phyloP scores from a whole-genome alignment of 1,140 invertebrate species.

The Megalopta genalis region DNA sequence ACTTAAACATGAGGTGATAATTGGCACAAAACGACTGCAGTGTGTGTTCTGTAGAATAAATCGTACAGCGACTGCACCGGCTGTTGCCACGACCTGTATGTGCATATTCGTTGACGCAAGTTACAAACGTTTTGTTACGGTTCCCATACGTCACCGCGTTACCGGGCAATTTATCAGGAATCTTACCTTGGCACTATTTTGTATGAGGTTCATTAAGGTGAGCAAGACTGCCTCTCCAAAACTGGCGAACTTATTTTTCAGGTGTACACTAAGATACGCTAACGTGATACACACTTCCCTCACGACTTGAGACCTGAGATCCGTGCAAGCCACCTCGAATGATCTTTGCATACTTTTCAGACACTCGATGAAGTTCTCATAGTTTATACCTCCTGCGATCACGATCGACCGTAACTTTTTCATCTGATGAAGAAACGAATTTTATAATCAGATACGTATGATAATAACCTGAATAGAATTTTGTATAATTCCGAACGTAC shows the following conservation, averaged over 20 bases:
- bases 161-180: slow-evolving; percentile 17
- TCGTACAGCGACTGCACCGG: slow-evolving; percentile 91
- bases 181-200: slow-evolving; percentile 95
- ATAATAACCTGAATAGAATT: background rate
- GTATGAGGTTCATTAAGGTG: slow-evolving; percentile 93
- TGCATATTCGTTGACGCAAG: slow-evolving; percentile 26
- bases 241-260: slow-evolving; percentile 91
- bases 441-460: background rate
- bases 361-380: slow-evolving; percentile 90
- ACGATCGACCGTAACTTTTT: slow-evolving; percentile 92
- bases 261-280: slow-evolving; percentile 91
- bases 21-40: slow-evolving; percentile 90
- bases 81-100: slow-evolving; percentile 92
- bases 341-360: slow-evolving; percentile 90
- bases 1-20: slow-evolving; percentile 89
- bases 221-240: slow-evolving; percentile 91
- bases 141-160: background rate
- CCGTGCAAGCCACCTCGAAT: slow-evolving; percentile 92
- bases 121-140: slow-evolving; percentile 2
- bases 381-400: slow-evolving; percentile 88
- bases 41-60: slow-evolving; percentile 96
- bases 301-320: slow-evolving; percentile 94
- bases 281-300: slow-evolving; percentile 97
- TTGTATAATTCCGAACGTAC: slow-evolving; percentile 80
- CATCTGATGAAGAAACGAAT: slow-evolving; percentile 81